Conservation (phyloP, 2,888 invertebrate genomes). For the Chironomus tentans region DNA sequence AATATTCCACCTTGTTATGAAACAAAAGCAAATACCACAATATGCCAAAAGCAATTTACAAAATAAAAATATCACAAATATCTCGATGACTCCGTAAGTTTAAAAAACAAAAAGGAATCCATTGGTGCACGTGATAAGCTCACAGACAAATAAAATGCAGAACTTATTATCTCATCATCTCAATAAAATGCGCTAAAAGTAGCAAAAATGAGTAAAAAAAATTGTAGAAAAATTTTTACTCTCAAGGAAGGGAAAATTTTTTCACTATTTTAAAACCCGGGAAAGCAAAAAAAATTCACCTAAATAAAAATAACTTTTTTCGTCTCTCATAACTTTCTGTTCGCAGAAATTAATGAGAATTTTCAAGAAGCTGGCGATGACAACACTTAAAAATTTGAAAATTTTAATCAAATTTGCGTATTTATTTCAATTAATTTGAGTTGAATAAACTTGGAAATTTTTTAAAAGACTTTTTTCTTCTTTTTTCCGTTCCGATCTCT, state of each 20-base stretch:
- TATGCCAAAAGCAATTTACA: neutral
- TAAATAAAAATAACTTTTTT: constrained; percentile 25
- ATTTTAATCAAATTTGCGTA: neutral
- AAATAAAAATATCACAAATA: too few species aligned
- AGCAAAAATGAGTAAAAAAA: too few species aligned
- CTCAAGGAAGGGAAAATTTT: neutral
- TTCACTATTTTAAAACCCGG: constrained; percentile 17
- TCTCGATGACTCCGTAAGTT: neutral
- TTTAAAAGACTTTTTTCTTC: neutral
- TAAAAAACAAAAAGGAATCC: neutral
- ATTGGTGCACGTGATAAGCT: too few species aligned
- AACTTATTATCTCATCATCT: too few species aligned
- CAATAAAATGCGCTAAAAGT: too few species aligned
- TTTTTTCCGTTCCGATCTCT: neutral
- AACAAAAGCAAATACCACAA: too few species aligned
- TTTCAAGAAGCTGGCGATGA: neutral
- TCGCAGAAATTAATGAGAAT: neutral
- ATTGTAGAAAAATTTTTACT: too few species aligned
- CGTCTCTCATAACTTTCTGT: constrained; percentile 9
- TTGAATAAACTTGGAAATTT: neutral
- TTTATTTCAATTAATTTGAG: neutral
- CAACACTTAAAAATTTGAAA: neutral
- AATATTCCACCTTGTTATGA: too few species aligned
- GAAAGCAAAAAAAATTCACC: constrained; percentile 12
- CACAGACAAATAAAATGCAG: too few species aligned